A percentile compares a stretch with the other conserved stretches of the same genome.
Conservation (phyloP, 1,140 invertebrate genomes). For the Diorhabda elongata region DNA sequence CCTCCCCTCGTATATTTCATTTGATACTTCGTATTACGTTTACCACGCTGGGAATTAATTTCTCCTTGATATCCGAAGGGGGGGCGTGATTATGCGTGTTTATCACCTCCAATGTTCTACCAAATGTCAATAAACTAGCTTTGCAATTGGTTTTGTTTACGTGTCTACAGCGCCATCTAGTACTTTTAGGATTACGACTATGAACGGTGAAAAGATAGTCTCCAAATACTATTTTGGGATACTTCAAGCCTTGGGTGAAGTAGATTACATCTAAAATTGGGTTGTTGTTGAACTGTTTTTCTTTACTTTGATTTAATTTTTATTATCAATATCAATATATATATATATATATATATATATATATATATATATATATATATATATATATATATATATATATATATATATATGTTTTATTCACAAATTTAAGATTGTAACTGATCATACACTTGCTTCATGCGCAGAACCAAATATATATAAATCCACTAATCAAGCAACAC, state of each 20-base stretch:
- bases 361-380: too few species aligned
- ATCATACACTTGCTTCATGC: too few species aligned
- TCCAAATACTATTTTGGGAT: conserved; percentile 32
- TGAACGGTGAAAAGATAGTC: conserved; percentile 26
- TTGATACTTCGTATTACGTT: background rate
- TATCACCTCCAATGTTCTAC: conserved; percentile 26
- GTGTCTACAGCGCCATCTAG: conserved; percentile 32
- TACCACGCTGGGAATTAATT: background rate
- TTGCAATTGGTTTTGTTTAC: conserved; percentile 30
- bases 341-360: too few species aligned
- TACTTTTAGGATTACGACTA: conserved; percentile 22
- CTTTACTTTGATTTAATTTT: too few species aligned
- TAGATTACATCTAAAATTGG: conserved; percentile 28
- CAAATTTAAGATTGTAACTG: too few species aligned
- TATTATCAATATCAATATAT: too few species aligned
- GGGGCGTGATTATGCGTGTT: conserved; percentile 30
- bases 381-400: too few species aligned
- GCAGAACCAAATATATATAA: too few species aligned
- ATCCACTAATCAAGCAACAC: too few species aligned
- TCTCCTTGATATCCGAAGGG: background rate
- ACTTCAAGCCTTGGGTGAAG: conserved; percentile 25
- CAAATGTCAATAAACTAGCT: conserved; percentile 27
- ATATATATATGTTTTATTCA: too few species aligned
- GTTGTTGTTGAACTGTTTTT: too few species aligned
- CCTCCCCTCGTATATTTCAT: too few species aligned